These are phyloP conservation scores for Quiscalus mexicanus DNA, from an alignment of 2,113 vertebrate genomes.

Conservation along the genomic window DNA sequence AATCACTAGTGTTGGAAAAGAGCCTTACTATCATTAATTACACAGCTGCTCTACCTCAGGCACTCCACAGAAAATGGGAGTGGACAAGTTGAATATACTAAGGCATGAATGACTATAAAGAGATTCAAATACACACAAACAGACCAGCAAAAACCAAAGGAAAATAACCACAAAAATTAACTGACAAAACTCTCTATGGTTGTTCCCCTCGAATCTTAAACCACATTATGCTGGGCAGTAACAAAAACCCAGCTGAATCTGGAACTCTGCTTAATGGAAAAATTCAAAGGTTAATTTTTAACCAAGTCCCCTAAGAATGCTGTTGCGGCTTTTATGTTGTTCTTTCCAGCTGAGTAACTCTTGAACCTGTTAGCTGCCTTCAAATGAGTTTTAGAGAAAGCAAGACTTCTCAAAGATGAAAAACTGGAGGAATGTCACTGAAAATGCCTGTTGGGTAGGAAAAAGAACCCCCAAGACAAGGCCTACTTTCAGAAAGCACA, in stretches of 20 bases:
- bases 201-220: not conserved
- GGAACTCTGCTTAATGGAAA: not conserved
- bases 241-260: not conserved
- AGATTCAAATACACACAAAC: not conserved
- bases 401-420: not conserved
- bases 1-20: conserved; percentile 5
- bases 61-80: not conserved
- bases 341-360: not conserved
- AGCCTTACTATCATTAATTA: conserved; percentile 38
- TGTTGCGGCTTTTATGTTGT: not conserved
- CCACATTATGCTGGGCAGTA: not conserved
- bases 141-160: not conserved
- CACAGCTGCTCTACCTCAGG: conserved; percentile 21
- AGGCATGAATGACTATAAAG: not conserved
- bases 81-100: not conserved
- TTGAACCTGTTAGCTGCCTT: not conserved
- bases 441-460: not conserved
- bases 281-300: not conserved
- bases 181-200: not conserved
- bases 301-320: not conserved
- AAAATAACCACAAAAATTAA: not conserved
- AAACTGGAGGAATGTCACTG: not conserved
- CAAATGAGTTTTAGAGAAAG: not conserved
- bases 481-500: not conserved
- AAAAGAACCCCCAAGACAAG: not conserved